Evolutionary conservation across 2,888 invertebrate species (phyloP), one percentile per base, ranked within the genome.

Genomic region (Blastobasis lacticolella): DNA sequence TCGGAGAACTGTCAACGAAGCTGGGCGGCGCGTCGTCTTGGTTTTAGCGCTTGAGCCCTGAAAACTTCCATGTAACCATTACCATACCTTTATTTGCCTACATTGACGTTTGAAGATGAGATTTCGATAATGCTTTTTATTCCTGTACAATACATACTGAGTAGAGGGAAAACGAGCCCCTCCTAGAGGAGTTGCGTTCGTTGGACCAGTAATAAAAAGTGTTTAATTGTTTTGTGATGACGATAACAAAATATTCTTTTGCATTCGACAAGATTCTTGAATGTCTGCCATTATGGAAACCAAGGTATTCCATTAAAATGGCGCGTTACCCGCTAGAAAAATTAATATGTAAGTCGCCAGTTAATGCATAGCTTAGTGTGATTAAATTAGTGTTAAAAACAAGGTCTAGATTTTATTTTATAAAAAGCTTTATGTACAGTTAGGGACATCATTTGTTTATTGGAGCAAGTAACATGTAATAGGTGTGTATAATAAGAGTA

Each of bases 1-100:
- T 97, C 68, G 96, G 96, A 61, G 96, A 96, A 73, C 90, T 97
- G 70, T 94, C 96, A 72, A 94, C 95, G 67, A 96, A 96, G 86
- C 91, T 96, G 61, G 95, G 96, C 59, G 94, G 95, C 63, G 94
- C 95, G 60, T 90, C 91, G 53, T 94, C 94, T 81, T 95, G 95
- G 95, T 95, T 95, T 90, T 95, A 92, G 89, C 66, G 67, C 61
- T 55, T 56, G 63, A 58, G 63, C 60, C 61, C 68, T 59, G 63
- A 65, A 60, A 69, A 66, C 54, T 57, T 58, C 63, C 55, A 58
- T 61, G 61, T 65, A 62, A 61, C 66, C 55, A 58, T 69, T 57
- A 64, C 64, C 59, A 61, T 67, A 67, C 58, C 61, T 71, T 70
- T 65, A 57, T 75, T 78, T 75, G 73, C 69, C 64, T 73, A 69